phyloP scores from a whole-genome alignment of 2,113 vertebrate genomes.

The Lipotes vexillifer region DNA sequence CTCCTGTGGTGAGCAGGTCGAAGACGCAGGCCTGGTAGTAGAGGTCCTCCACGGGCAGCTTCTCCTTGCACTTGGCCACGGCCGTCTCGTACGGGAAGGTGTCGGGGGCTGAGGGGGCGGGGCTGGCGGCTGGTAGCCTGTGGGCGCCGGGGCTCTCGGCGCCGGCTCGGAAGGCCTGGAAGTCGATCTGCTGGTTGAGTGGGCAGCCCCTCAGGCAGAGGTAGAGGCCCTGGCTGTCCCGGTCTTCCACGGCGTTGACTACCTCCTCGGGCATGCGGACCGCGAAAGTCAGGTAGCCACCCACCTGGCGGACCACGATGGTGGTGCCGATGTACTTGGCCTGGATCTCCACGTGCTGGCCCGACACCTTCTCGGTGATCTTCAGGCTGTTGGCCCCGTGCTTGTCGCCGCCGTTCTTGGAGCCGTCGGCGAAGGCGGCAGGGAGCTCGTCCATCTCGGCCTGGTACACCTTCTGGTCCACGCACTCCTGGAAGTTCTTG shows the following conservation, averaged over 20 bases:
- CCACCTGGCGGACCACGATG: slow-evolving; percentile 95
- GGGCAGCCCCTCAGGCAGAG: slow-evolving; percentile 96
- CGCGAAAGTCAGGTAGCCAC: slow-evolving; percentile 95
- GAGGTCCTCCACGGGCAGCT: slow-evolving; percentile 95
- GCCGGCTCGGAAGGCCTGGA: slow-evolving; percentile 80
- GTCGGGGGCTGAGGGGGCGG: not conserved
- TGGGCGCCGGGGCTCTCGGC: slow-evolving; percentile 71
- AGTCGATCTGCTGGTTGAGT: slow-evolving; percentile 92
- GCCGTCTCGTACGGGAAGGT: slow-evolving; percentile 90
- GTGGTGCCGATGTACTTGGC: slow-evolving; percentile 97
- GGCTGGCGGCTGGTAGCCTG: slow-evolving; percentile 62
- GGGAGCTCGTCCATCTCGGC: slow-evolving; percentile 95
- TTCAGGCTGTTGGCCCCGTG: slow-evolving; percentile 92
- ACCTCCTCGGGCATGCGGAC: slow-evolving; percentile 97
- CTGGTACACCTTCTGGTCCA: slow-evolving; percentile 97
- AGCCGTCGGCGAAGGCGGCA: slow-evolving; percentile 92
- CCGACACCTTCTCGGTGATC: slow-evolving; percentile 92
- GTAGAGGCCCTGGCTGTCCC: slow-evolving; percentile 94
- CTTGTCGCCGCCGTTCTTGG: slow-evolving; percentile 93
- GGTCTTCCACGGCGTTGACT: slow-evolving; percentile 92
- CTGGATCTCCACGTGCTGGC: slow-evolving; percentile 97
- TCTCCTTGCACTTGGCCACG: slow-evolving; percentile 92
- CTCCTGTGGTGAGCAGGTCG: slow-evolving; percentile 94
- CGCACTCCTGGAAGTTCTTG: slow-evolving; percentile 96
- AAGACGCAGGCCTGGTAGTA: slow-evolving; percentile 98